Evolutionary conservation across 2,797 vertebrate genomes (phyloP).

Genomic region (Dermochelys coriacea): DNA sequence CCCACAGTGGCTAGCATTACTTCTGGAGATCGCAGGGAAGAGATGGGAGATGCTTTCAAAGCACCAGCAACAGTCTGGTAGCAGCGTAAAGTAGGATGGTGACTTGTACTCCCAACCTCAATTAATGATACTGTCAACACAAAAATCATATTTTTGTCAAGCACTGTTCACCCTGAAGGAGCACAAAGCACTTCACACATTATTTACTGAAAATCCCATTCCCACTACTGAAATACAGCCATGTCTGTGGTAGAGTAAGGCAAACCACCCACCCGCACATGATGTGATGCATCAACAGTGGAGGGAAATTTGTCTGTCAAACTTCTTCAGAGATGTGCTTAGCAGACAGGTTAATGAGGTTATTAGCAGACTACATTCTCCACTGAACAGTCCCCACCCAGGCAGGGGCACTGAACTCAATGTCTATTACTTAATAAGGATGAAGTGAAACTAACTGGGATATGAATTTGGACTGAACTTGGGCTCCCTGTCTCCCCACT

Average conservation of each 20-base stretch:
- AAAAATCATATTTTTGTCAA: not conserved
- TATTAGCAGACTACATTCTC: no score
- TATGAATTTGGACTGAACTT: not conserved
- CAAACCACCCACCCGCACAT: not conserved
- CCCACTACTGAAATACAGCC: not conserved
- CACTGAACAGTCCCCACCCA: no score
- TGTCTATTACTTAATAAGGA: not conserved
- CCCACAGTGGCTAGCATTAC: not conserved
- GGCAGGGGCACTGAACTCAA: not conserved
- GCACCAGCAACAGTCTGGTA: not conserved
- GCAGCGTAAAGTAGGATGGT: not conserved
- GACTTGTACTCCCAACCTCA: not conserved
- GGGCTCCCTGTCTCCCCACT: not conserved
- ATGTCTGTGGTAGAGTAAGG: not conserved
- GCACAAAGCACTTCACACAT: rapidly evolving
- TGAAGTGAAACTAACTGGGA: not conserved
- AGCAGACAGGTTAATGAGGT: rapidly evolving
- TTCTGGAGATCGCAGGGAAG: not conserved
- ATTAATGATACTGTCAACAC: not conserved
- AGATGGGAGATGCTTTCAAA: not conserved
- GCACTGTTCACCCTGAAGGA: not conserved
- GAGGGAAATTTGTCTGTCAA: not conserved
- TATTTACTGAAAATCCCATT: not conserved
- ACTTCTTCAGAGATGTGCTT: not conserved
- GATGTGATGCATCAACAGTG: not conserved